These are phyloP conservation scores for Pedionomus torquatus DNA, from an alignment of 2,113 vertebrate genomes.

Conservation along the genomic window DNA sequence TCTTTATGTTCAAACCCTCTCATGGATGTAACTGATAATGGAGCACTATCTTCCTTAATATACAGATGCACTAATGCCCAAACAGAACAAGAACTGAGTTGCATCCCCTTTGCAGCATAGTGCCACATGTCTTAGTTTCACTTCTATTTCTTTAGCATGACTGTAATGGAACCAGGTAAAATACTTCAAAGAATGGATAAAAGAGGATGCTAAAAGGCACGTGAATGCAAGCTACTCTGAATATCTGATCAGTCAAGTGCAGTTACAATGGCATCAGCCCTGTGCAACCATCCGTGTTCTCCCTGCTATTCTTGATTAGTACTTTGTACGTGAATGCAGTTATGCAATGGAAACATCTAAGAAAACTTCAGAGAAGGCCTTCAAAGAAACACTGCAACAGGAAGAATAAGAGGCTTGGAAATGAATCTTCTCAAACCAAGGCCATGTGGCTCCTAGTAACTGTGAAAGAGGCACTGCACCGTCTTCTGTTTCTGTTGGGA, in stretches of 20 bases:
- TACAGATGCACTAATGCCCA: neutral
- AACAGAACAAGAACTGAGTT: neutral
- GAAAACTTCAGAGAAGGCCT: neutral
- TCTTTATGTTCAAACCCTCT: neutral
- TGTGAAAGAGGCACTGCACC: neutral
- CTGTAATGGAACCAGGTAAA: neutral
- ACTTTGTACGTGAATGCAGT: neutral
- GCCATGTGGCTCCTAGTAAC: neutral
- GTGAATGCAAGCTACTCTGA: neutral
- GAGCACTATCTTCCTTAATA: neutral
- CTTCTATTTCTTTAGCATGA: neutral
- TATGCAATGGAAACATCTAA: neutral
- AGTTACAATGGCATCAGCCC: neutral
- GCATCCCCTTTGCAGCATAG: neutral
- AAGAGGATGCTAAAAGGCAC: neutral
- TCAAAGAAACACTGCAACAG: neutral
- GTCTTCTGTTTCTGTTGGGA: neutral
- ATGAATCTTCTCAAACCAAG: neutral
- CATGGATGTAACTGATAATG: neutral
- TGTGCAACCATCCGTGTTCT: neutral
- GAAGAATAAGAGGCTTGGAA: neutral
- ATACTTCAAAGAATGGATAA: neutral
- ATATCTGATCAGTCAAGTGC: neutral
- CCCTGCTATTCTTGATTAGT: neutral
- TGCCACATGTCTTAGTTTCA: neutral